Evolutionary conservation across 2,888 invertebrate species (phyloP), one percentile per base, ranked within the genome.

Genomic region (Drosophila eohydei): DNA sequence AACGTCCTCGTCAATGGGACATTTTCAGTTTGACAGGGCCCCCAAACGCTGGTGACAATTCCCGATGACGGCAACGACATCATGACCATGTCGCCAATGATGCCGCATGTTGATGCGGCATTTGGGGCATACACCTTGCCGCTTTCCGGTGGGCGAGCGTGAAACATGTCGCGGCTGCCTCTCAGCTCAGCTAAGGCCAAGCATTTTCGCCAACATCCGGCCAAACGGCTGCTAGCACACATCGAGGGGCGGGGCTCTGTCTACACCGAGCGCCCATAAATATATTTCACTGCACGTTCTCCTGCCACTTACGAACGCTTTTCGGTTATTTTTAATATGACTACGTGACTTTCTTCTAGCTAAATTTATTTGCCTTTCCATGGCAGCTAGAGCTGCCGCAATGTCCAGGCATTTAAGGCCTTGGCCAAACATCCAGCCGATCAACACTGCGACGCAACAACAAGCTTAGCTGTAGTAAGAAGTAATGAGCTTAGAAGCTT

Each of bases 281-380:
- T 84, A 83, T 88, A 84, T 85, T 88, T 83, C 74, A 59, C 72
- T 75, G 84, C 88, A 88, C 88, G 88, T 85, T 67, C 86, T 83
- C 83, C 81, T 78, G 88, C 84, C 84, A 85, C 88, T 85, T 85
- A 83, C 78, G 71, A 79, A 64, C 81, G 78, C 88, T 85, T 85
- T 85, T 85, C 71, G 86, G 83, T 85, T 85, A 85, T 85, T 85
- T 88, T 85, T 85, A 85, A 85, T 85, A 85, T 85, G 83, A 67
- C 71, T 83, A 85, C 84, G 84, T 85, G 84, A 85, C 84, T 88
- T 85, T 87, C 66, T 68, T 71, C 54, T 59, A 64, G 74, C 70
- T 73, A 79, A 77, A 55, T 79, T 58, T 73, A 46, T 70, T 60
- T 72, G 68, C 46, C 46, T 21, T 57, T 54, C 54, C 54, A 34